Base-by-base conservation (phyloP, 2,797 vertebrate genomes). In the Bufotes viridis region DNA sequence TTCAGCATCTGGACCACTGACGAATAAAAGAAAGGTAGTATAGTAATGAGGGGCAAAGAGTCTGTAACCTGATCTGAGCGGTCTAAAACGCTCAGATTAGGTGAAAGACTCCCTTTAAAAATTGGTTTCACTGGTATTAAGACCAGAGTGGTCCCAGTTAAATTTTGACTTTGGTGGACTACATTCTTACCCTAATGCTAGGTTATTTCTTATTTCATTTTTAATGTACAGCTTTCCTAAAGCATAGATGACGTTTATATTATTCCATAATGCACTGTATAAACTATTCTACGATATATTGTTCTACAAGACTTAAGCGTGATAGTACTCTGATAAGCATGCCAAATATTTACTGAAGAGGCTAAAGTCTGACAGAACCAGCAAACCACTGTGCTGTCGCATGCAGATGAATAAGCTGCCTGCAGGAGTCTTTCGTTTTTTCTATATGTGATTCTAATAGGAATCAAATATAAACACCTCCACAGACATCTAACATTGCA, bases 391-490 rank as follows among this genome's bases (percentile, higher is more conserved):
- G 51, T 51, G 70, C 55, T 60, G 26, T 74, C 29, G 8, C 13
- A n/a, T 75, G 51, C 51, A 60, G 53, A 61, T 61, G 18, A 75
- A 42, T 26, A 7, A 2, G 24, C 55, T 75, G 82, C 70, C 82
- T 85, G 70, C 58, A 76, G 29, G 82, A 61, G 58, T 20, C 76
- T 86, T 86, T 69, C 7, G 51, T 29, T 79, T 80, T 42, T 26
- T 26, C 65, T 82, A 75, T 76, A 82, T 80, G 18, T 76, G n/a
- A 86, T 80, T 57, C 63, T 80, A 81, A 74, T 81, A 60, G 61
- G 58, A 86, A 82, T 72, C 80, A 61, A 57, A 60, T 84, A 15
- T 60, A 88, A 88, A 88, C 57, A 85, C 75, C 82, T 85, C 69
- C 65, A 72, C 67, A 89, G 69, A 65, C 78, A 75, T 61, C 57